These are phyloP conservation scores for Sparus aurata DNA, from an alignment of 2,797 vertebrate species.

Conservation along the genomic window DNA sequence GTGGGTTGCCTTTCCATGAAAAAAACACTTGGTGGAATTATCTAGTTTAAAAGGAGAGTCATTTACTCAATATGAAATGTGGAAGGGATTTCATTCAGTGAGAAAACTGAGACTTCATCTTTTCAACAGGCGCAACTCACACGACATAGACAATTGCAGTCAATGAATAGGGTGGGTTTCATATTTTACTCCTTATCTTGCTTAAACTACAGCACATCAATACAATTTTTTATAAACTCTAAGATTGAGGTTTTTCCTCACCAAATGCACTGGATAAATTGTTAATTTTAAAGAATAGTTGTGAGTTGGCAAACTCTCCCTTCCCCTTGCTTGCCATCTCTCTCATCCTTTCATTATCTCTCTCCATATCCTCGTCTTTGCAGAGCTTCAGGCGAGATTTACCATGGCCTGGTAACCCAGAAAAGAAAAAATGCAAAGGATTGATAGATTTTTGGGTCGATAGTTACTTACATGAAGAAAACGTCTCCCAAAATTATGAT, in stretches of 20 bases:
- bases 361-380: constrained; percentile 3
- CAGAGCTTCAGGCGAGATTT: constrained; percentile 37
- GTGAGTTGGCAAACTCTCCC: constrained; percentile 24
- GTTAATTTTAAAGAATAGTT: constrained; percentile 18
- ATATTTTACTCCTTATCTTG: neutral
- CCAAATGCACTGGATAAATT: constrained; percentile 17
- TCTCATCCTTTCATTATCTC: neutral
- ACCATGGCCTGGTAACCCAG: constrained; percentile 51
- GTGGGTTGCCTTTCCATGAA: constrained; percentile 28
- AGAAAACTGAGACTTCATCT: constrained; percentile 26
- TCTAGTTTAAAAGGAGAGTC: constrained; percentile 21
- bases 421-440: constrained; percentile 46
- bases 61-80: constrained; percentile 38
- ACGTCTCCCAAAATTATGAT: neutral
- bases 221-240: neutral
- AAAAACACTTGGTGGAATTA: constrained; percentile 33
- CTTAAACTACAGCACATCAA: neutral
- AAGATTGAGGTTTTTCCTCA: neutral
- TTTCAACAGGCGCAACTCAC: constrained; percentile 34
- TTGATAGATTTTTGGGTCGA: neutral
- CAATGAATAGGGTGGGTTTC: constrained; percentile 1
- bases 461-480: too few relatives aligned
- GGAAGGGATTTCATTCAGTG: constrained; percentile 27
- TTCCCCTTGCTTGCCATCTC: neutral
- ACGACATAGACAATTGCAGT: constrained; percentile 5